Conservation (phyloP, 2,113 vertebrate species). For the Hoplias malabaricus region DNA sequence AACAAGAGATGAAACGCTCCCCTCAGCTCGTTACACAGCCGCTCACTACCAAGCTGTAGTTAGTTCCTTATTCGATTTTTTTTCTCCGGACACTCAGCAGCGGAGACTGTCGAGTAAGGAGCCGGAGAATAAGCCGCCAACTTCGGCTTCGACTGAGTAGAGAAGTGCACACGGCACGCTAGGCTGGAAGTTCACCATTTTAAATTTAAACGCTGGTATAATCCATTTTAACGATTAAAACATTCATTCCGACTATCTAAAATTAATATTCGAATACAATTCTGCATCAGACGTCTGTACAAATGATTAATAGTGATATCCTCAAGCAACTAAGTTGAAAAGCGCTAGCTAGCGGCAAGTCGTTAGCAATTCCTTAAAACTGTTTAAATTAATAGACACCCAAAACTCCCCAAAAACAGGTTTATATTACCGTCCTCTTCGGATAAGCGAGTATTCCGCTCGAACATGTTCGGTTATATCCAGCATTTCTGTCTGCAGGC, state of each 20-base stretch:
- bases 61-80: too few relatives aligned
- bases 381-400: background rate
- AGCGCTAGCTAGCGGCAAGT: background rate
- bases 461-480: background rate
- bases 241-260: background rate
- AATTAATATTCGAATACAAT: background rate
- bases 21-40: background rate
- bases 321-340: background rate
- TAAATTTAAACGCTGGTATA: background rate
- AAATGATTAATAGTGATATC: background rate
- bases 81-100: too few relatives aligned
- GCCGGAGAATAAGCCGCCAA: too few relatives aligned
- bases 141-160: too few relatives aligned
- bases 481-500: background rate
- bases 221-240: background rate
- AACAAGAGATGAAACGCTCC: background rate
- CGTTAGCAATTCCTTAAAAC: background rate
- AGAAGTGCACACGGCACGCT: background rate
- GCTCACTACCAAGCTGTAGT: too few relatives aligned
- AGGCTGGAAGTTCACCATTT: background rate
- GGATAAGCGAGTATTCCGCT: background rate
- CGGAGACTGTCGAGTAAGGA: too few relatives aligned
- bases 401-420: background rate
- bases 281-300: background rate
- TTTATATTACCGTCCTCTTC: background rate